Evolutionary conservation across 1,140 invertebrate species (phyloP).

Genomic region (Schmidtea mediterranea): DNA sequence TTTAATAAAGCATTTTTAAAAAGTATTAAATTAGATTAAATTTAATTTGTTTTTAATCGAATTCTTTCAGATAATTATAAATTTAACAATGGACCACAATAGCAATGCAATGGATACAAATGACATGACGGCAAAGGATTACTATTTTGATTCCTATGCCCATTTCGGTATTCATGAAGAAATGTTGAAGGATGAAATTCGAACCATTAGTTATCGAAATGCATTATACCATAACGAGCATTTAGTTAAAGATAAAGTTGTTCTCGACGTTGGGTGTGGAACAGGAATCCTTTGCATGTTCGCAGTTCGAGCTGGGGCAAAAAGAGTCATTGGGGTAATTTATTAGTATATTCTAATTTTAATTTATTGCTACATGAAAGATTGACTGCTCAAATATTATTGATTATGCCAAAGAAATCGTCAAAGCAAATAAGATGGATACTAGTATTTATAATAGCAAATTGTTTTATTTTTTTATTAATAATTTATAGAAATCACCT

Average conservation of each 20-base stretch:
- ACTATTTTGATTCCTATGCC: slow-evolving; percentile 96
- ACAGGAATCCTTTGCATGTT: slow-evolving; percentile 99
- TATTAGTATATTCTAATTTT: no score
- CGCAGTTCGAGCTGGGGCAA: slow-evolving; percentile 85
- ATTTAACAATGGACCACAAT: neutral
- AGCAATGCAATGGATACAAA: neutral
- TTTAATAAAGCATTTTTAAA: no score
- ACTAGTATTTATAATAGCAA: slow-evolving; percentile 13
- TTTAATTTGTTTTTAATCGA: no score
- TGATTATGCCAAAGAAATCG: slow-evolving; percentile 31
- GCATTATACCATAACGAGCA: slow-evolving; percentile 98
- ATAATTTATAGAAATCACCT: slow-evolving; percentile 6
- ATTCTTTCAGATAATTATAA: no score
- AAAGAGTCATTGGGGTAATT: slow-evolving; percentile 50
- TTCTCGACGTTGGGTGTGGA: slow-evolving; percentile 91
- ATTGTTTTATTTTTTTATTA: no score
- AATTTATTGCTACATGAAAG: no score
- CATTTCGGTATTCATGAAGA: slow-evolving; percentile 99
- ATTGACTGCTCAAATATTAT: slow-evolving; percentile 37
- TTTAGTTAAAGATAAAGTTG: slow-evolving; percentile 46
- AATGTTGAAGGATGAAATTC: slow-evolving; percentile 97
- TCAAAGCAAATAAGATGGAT: slow-evolving; percentile 31
- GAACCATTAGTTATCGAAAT: slow-evolving; percentile 85
- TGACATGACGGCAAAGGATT: slow-evolving; percentile 25
- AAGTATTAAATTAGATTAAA: no score